Evolutionary conservation across 2,113 vertebrate genomes (phyloP).

Genomic region (Nibea coibor): DNA sequence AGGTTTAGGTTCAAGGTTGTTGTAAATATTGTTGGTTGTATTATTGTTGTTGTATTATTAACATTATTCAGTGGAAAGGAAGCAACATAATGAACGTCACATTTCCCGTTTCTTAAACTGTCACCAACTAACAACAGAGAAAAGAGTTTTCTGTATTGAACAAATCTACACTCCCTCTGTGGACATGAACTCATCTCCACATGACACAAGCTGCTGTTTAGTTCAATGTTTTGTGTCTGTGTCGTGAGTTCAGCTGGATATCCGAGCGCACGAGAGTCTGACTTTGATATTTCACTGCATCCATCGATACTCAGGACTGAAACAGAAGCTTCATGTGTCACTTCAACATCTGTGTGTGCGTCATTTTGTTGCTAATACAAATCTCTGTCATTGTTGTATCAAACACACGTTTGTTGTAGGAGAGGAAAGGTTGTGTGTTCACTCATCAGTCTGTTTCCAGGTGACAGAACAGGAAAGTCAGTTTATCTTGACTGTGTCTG

Average conservation of each 20-base stretch:
- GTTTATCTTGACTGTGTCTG: too few relatives aligned
- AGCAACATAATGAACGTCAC: too few relatives aligned
- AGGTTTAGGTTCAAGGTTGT: background rate
- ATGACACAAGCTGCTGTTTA: slow-evolving; percentile 1
- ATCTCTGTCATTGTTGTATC: background rate
- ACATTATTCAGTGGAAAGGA: background rate
- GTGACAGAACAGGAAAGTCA: too few relatives aligned
- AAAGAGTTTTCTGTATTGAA: background rate
- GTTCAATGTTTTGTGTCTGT: background rate
- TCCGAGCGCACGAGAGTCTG: slow-evolving; percentile 3
- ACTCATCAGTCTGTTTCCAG: too few relatives aligned
- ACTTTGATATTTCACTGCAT: slow-evolving; percentile 22
- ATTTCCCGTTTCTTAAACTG: too few relatives aligned
- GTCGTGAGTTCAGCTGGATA: slow-evolving; percentile 28
- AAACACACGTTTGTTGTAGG: background rate
- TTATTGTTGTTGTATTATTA: too few relatives aligned
- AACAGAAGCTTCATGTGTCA: too few relatives aligned
- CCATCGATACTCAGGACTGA: background rate
- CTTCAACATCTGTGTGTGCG: background rate
- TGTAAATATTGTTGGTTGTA: too few relatives aligned
- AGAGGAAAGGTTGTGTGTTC: background rate
- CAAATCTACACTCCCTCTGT: background rate
- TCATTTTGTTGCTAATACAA: background rate
- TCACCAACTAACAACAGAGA: background rate
- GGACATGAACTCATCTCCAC: background rate